These are phyloP conservation scores for Phoenoteleia sp. DNA, from an alignment of 2,888 invertebrate genomes.

Conservation along the genomic window DNA sequence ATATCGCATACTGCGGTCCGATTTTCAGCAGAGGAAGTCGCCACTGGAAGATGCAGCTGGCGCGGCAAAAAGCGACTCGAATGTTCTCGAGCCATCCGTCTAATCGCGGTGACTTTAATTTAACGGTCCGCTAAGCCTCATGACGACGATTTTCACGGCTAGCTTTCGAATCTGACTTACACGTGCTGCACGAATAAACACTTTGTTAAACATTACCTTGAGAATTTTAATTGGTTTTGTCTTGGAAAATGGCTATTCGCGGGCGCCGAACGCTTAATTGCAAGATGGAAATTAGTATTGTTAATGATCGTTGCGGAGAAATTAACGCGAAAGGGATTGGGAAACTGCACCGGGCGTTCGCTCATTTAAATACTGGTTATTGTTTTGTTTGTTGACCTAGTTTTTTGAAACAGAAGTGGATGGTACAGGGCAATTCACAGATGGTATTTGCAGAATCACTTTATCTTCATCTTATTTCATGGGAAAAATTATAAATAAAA, in stretches of 20 bases:
- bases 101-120: slow-evolving; percentile 64
- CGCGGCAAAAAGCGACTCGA: slow-evolving; percentile 20
- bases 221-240: slow-evolving; percentile 61
- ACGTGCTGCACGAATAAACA: slow-evolving; percentile 71
- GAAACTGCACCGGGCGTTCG: not conserved
- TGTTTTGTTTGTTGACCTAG: slow-evolving; percentile 5
- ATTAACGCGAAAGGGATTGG: slow-evolving; percentile 12
- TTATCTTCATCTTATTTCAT: no score
- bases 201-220: slow-evolving; percentile 46
- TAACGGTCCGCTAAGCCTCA: slow-evolving; percentile 54
- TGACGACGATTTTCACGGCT: slow-evolving; percentile 58
- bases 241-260: slow-evolving; percentile 19
- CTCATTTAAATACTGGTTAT: not conserved
- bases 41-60: not conserved
- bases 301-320: slow-evolving; percentile 17
- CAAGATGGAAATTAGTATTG: slow-evolving; percentile 31
- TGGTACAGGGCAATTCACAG: no score
- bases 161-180: slow-evolving; percentile 61
- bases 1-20: not conserved
- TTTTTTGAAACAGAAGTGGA: not conserved
- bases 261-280: slow-evolving; percentile 21
- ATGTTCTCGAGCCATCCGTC: slow-evolving; percentile 28
- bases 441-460: no score
- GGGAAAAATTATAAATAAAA: no score
- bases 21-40: slow-evolving; percentile 5